Percentiles rank a stretch among this genome's conserved stretches.
Evolutionary conservation across 1,140 invertebrate genomes (phyloP).

Genomic region (Drosophila bocki): DNA sequence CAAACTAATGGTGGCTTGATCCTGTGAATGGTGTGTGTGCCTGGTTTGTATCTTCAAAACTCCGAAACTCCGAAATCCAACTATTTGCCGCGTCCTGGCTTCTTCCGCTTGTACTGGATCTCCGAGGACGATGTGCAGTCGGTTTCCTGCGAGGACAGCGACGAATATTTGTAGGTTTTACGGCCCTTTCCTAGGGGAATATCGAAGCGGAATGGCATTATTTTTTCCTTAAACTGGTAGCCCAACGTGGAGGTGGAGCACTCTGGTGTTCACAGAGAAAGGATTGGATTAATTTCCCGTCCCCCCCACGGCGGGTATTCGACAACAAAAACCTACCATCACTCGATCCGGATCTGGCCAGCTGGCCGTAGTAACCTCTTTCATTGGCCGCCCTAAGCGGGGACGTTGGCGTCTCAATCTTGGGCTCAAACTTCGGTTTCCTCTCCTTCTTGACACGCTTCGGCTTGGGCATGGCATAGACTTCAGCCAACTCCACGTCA

Average conservation of each 20-base stretch:
- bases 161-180: background rate
- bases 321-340: constrained; percentile 5
- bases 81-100: background rate
- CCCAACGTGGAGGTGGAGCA: constrained; percentile 59
- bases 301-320: too few species aligned
- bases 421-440: background rate
- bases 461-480: background rate
- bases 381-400: background rate
- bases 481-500: background rate
- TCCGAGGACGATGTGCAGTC: background rate
- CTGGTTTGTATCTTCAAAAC: background rate
- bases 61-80: background rate
- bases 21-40: background rate
- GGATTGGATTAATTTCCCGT: background rate
- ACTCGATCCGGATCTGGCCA: background rate
- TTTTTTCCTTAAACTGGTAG: constrained; percentile 55
- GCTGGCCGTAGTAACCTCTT: background rate
- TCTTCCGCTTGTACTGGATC: background rate
- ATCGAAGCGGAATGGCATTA: constrained; percentile 33
- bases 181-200: constrained; percentile 3
- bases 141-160: too few species aligned
- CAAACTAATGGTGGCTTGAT: background rate
- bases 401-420: background rate
- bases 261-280: background rate
- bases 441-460: background rate